Percentiles rank a stretch among this genome's conserved stretches.
Evolutionary conservation across 2,113 vertebrate genomes (phyloP).

Genomic region (Oreochromis niloticus): DNA sequence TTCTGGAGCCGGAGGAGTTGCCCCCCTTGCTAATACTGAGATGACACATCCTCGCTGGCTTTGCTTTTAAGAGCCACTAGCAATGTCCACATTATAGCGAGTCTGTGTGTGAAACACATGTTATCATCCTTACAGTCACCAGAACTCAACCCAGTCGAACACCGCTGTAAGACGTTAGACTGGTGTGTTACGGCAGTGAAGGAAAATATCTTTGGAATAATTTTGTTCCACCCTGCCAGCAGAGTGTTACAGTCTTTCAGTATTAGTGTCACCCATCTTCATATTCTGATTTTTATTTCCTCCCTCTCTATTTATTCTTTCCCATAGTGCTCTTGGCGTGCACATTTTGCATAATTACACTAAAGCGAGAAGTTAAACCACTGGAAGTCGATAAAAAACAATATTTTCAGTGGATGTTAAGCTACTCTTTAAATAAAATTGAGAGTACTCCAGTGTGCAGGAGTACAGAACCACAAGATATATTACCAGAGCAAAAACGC

Average conservation of each 20-base stretch:
- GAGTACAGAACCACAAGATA: neutral
- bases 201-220: neutral
- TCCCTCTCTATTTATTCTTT: neutral
- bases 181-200: neutral
- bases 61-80: neutral
- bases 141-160: neutral
- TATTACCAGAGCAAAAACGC: neutral
- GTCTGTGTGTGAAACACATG: neutral
- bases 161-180: neutral
- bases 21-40: neutral
- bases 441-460: neutral
- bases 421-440: neutral
- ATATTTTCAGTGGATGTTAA: neutral
- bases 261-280: neutral
- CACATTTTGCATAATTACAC: neutral
- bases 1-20: neutral
- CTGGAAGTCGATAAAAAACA: neutral
- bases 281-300: neutral
- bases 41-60: rapidly evolving
- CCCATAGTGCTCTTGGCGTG: neutral
- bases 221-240: neutral
- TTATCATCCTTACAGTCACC: neutral
- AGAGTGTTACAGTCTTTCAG: neutral
- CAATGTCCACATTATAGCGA: rapidly evolving
- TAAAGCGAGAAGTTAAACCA: neutral